phyloP scores from a whole-genome alignment of 2,113 vertebrate genomes.

The Pontoporia blainvillei region DNA sequence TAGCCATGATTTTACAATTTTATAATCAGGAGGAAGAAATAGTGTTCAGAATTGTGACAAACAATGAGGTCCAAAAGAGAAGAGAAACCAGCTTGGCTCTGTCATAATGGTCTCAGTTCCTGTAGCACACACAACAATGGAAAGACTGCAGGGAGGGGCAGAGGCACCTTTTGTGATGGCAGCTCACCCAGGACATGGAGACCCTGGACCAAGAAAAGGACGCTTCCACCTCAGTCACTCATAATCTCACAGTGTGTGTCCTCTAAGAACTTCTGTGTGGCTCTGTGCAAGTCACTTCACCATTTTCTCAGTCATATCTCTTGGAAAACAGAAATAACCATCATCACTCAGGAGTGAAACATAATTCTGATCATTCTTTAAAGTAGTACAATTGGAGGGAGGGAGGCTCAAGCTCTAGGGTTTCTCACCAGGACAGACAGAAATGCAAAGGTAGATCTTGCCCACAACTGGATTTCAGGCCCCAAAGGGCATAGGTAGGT shows the following conservation, averaged over 20 bases:
- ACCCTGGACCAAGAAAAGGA: background rate
- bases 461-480: background rate
- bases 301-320: background rate
- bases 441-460: background rate
- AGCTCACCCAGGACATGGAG: background rate
- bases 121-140: conserved; percentile 32
- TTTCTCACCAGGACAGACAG: background rate
- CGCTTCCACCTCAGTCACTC: background rate
- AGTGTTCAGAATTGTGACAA: conserved; percentile 38
- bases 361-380: background rate
- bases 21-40: background rate
- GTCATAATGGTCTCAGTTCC: conserved; percentile 65
- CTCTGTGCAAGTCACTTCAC: background rate
- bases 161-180: background rate
- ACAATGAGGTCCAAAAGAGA: conserved; percentile 63
- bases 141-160: conserved; percentile 41
- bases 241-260: background rate
- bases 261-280: background rate
- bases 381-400: background rate
- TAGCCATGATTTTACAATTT: background rate
- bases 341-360: background rate
- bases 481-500: background rate
- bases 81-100: conserved; percentile 65
- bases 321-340: background rate
- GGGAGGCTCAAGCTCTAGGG: background rate